phyloP scores from a whole-genome alignment of 2,888 invertebrate species.

The Spisula solida region DNA sequence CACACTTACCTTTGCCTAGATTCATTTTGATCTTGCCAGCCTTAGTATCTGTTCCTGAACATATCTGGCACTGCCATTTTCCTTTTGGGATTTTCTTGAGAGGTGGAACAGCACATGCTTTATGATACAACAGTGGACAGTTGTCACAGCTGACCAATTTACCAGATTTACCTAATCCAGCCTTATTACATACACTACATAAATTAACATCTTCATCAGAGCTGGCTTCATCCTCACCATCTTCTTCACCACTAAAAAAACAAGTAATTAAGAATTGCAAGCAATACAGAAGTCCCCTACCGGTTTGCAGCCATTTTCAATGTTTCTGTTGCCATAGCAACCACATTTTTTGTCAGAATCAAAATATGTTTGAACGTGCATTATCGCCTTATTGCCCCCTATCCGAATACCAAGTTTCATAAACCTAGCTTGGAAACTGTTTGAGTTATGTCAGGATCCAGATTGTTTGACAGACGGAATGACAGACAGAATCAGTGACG shows the following conservation, averaged over 20 bases:
- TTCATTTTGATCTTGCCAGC: constrained; percentile 76
- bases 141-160: constrained; percentile 82
- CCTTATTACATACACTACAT: constrained; percentile 80
- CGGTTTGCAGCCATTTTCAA: no score
- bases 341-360: no score
- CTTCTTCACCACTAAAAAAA: constrained; percentile 51
- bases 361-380: no score
- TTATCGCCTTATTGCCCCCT: no score
- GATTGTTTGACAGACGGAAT: no score
- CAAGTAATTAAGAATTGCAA: no score
- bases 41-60: constrained; percentile 76
- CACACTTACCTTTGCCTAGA: constrained; percentile 64
- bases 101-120: constrained; percentile 80
- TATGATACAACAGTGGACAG: constrained; percentile 82
- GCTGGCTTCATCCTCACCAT: constrained; percentile 71
- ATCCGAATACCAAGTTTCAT: no score
- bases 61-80: constrained; percentile 83
- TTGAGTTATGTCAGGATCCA: no score
- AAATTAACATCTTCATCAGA: constrained; percentile 76
- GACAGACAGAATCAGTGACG: not conserved
- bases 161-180: constrained; percentile 68
- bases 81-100: constrained; percentile 83
- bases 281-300: no score
- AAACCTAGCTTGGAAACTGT: no score
- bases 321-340: no score